Conservation (phyloP, 2,797 vertebrate genomes). For the Bucorvus abyssinicus region DNA sequence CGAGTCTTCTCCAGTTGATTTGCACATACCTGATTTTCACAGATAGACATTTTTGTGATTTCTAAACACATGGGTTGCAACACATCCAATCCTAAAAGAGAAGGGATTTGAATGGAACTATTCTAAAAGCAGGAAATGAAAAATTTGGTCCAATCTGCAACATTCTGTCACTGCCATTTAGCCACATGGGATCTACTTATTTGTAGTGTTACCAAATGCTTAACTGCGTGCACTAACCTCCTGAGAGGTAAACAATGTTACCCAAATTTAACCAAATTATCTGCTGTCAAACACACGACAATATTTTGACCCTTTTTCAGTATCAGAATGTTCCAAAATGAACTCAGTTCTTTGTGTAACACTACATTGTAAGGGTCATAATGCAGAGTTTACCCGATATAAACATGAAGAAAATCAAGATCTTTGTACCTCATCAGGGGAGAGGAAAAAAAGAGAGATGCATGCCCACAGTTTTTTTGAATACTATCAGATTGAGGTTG, state of each 20-base stretch:
- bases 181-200: background rate
- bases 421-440: background rate
- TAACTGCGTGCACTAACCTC: background rate
- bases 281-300: background rate
- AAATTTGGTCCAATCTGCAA: constrained; percentile 12
- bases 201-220: background rate
- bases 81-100: constrained; percentile 1
- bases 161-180: background rate
- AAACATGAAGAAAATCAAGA: constrained; percentile 3
- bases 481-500: background rate
- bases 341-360: background rate
- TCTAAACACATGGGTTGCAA: background rate
- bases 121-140: constrained; percentile 21
- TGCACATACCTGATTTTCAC: constrained; percentile 11
- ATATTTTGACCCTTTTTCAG: background rate
- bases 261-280: background rate
- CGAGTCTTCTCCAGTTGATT: background rate
- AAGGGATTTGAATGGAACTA: constrained; percentile 16
- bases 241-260: constrained; percentile 15
- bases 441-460: background rate
- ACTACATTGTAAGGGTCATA: background rate
- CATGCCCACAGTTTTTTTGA: background rate
- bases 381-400: constrained; percentile 18
- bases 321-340: background rate
- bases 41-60: background rate